A percentile compares a stretch with the other conserved stretches of the same genome.
phyloP scores from a whole-genome alignment of 2,113 vertebrate species.

The Urocitellus parryii region DNA sequence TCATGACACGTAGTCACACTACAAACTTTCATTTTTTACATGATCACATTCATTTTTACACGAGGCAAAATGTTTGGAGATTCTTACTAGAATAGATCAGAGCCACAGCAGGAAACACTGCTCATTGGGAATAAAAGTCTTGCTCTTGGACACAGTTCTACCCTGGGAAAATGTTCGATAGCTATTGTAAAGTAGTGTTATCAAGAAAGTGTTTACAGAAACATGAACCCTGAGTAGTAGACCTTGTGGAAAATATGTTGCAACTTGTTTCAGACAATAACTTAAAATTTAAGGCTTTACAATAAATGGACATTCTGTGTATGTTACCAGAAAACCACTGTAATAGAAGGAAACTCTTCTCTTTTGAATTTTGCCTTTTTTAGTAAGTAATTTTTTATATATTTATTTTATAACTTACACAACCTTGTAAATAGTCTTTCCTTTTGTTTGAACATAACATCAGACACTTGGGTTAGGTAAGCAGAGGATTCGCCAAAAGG shows the following conservation, averaged over 20 bases:
- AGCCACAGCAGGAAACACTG: not conserved
- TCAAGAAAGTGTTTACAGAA: not conserved
- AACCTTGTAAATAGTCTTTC: not conserved
- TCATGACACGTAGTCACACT: not conserved
- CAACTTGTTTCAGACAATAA: not conserved
- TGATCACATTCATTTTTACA: not conserved
- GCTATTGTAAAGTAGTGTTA: not conserved
- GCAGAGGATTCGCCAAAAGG: not conserved
- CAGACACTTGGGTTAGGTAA: not conserved
- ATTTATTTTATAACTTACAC: not conserved
- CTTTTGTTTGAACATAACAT: not conserved
- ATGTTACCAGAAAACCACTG: not conserved
- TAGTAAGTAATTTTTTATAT: not conserved
- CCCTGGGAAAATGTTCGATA: not conserved
- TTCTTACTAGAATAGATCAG: not conserved
- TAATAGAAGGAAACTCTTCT: not conserved
- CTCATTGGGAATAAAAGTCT: not conserved
- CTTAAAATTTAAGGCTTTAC: not conserved
- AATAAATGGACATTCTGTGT: not conserved
- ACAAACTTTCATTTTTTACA: not conserved
- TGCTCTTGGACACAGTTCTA: not conserved
- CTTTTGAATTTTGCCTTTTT: not conserved
- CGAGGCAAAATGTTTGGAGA: not conserved
- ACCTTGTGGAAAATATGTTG: not conserved
- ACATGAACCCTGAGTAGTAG: not conserved